Percentiles rank a stretch among this genome's conserved stretches.
Conservation (phyloP, 2,888 invertebrate species). For the Chromoteleia sp. region DNA sequence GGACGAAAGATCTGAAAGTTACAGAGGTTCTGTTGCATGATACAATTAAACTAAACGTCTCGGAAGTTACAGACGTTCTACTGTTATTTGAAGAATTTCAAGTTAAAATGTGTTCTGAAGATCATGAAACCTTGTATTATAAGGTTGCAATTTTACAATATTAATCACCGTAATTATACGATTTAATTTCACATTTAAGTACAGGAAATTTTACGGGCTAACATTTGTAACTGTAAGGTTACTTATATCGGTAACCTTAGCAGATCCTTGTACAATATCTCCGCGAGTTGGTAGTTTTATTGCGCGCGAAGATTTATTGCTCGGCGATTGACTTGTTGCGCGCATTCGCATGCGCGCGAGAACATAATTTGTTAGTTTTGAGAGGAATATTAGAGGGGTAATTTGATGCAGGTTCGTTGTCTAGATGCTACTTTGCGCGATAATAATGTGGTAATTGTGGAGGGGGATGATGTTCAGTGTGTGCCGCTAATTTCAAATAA, state of each 20-base stretch:
- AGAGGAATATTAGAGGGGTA: constrained; percentile 43
- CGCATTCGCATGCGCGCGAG: constrained; percentile 49
- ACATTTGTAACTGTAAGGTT: constrained; percentile 7
- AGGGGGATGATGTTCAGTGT: not conserved
- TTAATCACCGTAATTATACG: too few species aligned
- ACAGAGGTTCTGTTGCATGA: too few species aligned
- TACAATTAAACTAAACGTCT: too few species aligned
- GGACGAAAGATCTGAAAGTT: too few species aligned
- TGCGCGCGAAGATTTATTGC: constrained; percentile 61
- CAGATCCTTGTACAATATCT: constrained; percentile 22
- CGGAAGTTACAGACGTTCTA: too few species aligned
- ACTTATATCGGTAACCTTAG: not conserved
- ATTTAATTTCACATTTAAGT: not conserved
- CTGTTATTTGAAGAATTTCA: too few species aligned
- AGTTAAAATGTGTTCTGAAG: too few species aligned
- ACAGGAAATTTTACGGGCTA: too few species aligned
- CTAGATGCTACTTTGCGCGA: constrained; percentile 32
- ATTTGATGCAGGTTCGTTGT: constrained; percentile 36
- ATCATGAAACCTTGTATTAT: too few species aligned
- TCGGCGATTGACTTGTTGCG: constrained; percentile 60
- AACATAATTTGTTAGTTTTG: constrained; percentile 56
- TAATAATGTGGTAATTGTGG: constrained; percentile 30
- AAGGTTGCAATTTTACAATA: not conserved
- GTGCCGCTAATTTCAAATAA: too few species aligned
- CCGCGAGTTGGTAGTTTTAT: constrained; percentile 49